phyloP scores from a whole-genome alignment of 2,113 vertebrate species.

The Microcebus griseorufus region DNA sequence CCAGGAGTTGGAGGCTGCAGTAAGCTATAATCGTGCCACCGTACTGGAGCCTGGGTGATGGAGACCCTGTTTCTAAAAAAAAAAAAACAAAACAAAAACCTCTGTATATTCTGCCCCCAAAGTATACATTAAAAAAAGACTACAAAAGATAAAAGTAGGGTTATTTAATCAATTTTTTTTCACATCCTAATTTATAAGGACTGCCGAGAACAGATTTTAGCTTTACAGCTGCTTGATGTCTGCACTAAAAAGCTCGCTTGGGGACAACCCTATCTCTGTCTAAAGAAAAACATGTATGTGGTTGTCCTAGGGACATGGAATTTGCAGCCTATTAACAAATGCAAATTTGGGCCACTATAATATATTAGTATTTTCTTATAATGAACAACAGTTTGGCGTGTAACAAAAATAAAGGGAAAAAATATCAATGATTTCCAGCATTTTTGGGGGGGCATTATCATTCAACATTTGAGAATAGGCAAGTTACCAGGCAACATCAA shows the following conservation, averaged over 20 bases:
- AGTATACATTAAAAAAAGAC: not conserved
- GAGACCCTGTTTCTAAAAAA: too few species aligned
- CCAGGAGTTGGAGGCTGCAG: too few species aligned
- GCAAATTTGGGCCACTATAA: not conserved
- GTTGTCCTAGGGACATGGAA: not conserved
- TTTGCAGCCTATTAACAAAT: not conserved
- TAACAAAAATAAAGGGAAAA: not conserved
- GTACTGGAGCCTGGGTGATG: too few species aligned
- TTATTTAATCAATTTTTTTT: constrained; percentile 13
- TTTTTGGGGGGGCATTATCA: not conserved
- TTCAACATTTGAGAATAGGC: not conserved
- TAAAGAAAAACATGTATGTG: not conserved
- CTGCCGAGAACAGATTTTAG: not conserved
- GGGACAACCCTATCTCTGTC: not conserved
- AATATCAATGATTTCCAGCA: not conserved
- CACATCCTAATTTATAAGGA: not conserved
- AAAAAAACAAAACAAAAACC: too few species aligned
- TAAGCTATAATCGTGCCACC: too few species aligned
- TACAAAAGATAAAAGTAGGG: not conserved
- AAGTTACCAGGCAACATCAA: not conserved
- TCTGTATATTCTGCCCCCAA: not conserved
- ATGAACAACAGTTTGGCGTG: not conserved
- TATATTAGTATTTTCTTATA: not conserved
- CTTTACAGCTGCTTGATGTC: not conserved
- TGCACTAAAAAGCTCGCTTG: constrained; percentile 8